Evolutionary conservation across 2,113 vertebrate genomes (phyloP).

Genomic region (Vidua chalybeata): DNA sequence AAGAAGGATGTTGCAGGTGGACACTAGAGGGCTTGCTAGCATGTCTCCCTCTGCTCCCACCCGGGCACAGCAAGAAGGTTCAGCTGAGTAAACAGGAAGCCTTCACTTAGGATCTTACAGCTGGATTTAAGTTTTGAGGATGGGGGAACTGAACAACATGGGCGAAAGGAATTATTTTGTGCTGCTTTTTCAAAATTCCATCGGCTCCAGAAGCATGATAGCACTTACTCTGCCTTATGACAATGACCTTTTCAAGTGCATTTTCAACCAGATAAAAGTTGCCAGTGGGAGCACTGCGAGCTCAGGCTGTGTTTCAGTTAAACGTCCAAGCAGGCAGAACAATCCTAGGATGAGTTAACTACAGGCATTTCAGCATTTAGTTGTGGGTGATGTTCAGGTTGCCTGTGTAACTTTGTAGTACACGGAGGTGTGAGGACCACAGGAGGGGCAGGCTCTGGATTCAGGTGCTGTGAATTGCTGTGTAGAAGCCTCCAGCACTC

Average conservation of each 20-base stretch:
- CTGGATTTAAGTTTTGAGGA: background rate
- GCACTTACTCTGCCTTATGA: background rate
- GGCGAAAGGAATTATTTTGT: background rate
- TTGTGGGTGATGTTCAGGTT: background rate
- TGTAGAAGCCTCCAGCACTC: background rate
- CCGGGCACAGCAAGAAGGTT: accelerated
- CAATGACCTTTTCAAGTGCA: background rate
- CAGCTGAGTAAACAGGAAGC: background rate
- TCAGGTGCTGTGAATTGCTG: background rate
- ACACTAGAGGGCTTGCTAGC: conserved; percentile 62
- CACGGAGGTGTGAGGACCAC: accelerated
- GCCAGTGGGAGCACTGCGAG: background rate
- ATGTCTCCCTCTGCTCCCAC: background rate
- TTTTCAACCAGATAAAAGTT: background rate
- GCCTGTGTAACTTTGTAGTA: background rate
- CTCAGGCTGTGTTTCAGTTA: background rate
- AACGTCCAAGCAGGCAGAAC: background rate
- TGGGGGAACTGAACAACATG: background rate
- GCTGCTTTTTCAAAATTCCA: background rate
- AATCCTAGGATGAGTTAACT: background rate
- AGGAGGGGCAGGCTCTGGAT: background rate
- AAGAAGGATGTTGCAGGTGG: background rate
- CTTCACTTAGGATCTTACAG: background rate
- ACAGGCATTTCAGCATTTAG: background rate
- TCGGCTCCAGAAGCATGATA: background rate